Base-by-base conservation (phyloP, 2,888 invertebrate species). In the Iphiclides podalirius region DNA sequence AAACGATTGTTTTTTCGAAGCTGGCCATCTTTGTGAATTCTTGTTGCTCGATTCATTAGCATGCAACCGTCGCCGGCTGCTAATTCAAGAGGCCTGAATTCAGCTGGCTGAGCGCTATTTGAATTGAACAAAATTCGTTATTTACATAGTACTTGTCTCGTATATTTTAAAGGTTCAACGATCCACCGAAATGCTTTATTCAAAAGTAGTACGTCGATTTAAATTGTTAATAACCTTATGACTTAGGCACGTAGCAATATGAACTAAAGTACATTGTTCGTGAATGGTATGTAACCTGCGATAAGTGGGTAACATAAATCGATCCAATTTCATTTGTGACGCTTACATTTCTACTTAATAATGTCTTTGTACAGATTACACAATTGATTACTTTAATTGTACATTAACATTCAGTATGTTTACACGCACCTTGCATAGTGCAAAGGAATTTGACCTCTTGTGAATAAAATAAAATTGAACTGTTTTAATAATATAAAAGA, bases 81-180 rank as follows among this genome's bases (percentile, higher is more conserved):
- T 77, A 78, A 79, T 73, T 67, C 75, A 72, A 63, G 60, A 45
- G 58, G 52, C 51, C 54, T 54, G 57, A 58, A 65, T 65, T 62
- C 63, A 52, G 54, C 62, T 64, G 52, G 54, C 62, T 64, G 61
- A 64, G 66, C 63, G 57, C 55, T 59, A 63, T 61, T 57, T 56
- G 60, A 64, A 63, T 65, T 62, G 64, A 61, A 63, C 61, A 61
- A 59, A 60, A 58, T 63, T 60, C 55, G 57, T 54, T 55, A 63
- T 64, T 60, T 61, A 55, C 59, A 59, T 59, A 61, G 59, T 57
- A 55, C 57, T 56, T 49, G 56, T 47, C 51, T 41, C 41, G 62
- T 59, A 66, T 68, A 65, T 56, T 63, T 70, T 64, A 63, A 63
- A 57, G 54, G 79, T 72, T 67, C 79, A 65, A 61, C 59, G 78